phyloP scores from a whole-genome alignment of 2,113 vertebrate genomes.

The Daboia siamensis region DNA sequence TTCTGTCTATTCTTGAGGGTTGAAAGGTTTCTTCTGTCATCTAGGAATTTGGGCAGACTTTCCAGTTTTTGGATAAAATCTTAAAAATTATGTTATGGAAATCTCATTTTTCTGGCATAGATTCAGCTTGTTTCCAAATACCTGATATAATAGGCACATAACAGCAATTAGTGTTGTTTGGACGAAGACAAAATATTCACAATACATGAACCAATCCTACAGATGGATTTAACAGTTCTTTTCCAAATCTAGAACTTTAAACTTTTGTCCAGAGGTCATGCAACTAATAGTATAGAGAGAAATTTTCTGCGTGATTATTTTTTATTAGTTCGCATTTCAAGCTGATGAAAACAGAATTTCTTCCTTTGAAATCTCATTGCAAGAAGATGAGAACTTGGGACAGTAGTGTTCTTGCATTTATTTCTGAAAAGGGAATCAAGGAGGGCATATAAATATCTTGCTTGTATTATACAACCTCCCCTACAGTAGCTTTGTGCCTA shows the following conservation, averaged over 20 bases:
- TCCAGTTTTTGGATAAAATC: not conserved
- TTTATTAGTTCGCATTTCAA: not conserved
- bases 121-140: not conserved
- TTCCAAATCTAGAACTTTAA: not conserved
- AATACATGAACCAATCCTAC: not conserved
- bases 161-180: not conserved
- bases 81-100: not conserved
- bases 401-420: not conserved
- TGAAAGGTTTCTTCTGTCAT: not conserved
- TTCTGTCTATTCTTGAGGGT: not conserved
- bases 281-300: not conserved
- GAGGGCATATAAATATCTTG: not conserved
- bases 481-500: not conserved
- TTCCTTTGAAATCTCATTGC: not conserved
- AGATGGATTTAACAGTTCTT: not conserved
- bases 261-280: not conserved
- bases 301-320: not conserved
- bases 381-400: not conserved
- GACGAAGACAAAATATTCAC: not conserved
- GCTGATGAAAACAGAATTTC: not conserved
- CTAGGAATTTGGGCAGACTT: not conserved
- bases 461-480: not conserved
- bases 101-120: not conserved
- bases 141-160: not conserved
- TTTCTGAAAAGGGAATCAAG: not conserved